These are phyloP conservation scores for Leptinotarsa haldemani DNA, from an alignment of 2,888 invertebrate species.

Conservation along the genomic window DNA sequence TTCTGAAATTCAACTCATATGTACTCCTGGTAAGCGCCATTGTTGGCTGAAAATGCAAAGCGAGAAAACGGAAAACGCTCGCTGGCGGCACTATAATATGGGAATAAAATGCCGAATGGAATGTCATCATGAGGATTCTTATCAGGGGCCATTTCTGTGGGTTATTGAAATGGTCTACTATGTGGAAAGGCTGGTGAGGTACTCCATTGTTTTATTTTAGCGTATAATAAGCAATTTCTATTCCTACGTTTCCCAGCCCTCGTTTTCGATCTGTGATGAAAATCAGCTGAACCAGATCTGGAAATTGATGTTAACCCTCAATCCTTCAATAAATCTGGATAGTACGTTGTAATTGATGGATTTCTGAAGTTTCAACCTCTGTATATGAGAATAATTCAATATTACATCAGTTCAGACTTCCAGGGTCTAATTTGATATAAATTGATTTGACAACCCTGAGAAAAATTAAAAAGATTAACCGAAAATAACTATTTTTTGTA, in stretches of 20 bases:
- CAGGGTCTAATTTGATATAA: too few species aligned
- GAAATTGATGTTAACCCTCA: too few species aligned
- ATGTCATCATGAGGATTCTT: neutral
- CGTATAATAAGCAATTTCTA: neutral
- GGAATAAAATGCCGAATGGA: slow-evolving; percentile 7
- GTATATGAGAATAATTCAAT: too few species aligned
- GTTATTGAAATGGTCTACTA: neutral
- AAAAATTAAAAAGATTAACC: too few species aligned
- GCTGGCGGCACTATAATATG: neutral
- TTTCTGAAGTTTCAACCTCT: too few species aligned
- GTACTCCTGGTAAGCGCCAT: neutral
- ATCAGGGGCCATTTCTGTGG: neutral
- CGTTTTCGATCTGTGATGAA: neutral
- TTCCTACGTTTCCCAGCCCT: neutral
- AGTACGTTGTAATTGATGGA: too few species aligned
- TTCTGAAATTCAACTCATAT: neutral
- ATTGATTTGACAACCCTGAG: too few species aligned
- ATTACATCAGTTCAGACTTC: too few species aligned
- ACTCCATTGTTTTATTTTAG: neutral
- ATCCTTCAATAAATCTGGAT: too few species aligned
- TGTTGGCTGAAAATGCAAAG: neutral
- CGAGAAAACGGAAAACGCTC: neutral
- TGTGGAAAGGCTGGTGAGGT: neutral
- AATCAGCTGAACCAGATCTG: too few species aligned
- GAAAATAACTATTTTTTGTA: too few species aligned